phyloP scores from a whole-genome alignment of 2,797 vertebrate species.

The Falco rusticolus region DNA sequence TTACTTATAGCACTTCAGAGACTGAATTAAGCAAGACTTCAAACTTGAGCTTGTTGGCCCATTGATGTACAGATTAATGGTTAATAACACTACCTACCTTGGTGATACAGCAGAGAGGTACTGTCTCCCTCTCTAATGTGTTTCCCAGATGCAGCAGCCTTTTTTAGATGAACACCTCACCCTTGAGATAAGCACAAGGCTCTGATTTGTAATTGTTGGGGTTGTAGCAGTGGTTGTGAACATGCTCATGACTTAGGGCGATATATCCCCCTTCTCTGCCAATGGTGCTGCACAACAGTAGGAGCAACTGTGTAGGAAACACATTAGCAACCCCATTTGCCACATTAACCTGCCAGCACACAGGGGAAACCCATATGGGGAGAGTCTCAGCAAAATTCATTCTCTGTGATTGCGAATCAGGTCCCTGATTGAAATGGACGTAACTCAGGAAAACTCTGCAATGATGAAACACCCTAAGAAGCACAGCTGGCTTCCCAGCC shows the following conservation, averaged over 20 bases:
- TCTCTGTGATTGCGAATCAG: background rate
- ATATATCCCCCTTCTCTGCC: too few species aligned
- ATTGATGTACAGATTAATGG: background rate
- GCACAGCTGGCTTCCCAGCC: background rate
- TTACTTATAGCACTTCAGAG: background rate
- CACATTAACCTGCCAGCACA: background rate
- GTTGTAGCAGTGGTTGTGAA: background rate
- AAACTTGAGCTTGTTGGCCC: background rate
- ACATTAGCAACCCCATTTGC: background rate
- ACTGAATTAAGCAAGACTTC: background rate
- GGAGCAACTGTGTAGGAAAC: background rate
- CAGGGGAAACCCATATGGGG: background rate
- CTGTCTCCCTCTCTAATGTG: background rate
- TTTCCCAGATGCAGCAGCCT: background rate
- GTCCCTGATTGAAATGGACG: background rate
- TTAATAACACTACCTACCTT: background rate
- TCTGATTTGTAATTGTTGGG: background rate
- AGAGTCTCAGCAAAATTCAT: background rate
- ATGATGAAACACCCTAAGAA: background rate
- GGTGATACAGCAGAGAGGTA: background rate
- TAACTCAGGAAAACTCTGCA: background rate
- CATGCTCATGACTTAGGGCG: fast-evolving
- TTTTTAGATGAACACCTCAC: background rate
- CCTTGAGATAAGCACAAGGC: background rate
- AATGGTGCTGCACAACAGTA: background rate